Evolutionary conservation across 2,888 invertebrate genomes (phyloP), one percentile per base, ranked within the genome.

Genomic region (Lydus trimaculatus): DNA sequence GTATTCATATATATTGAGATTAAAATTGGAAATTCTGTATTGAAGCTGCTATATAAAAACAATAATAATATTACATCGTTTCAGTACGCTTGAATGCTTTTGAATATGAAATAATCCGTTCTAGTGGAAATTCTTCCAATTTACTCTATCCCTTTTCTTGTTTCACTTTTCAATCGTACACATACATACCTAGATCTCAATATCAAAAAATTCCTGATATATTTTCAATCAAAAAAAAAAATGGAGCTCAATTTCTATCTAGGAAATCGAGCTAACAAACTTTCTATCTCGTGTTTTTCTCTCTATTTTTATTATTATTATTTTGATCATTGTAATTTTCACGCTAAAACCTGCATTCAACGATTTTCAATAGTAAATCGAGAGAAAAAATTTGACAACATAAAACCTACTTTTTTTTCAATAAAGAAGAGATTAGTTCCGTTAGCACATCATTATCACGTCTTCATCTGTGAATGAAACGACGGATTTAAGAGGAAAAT

Each of bases 31-130:
- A 56, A 56, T 56, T 56, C 9, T 48, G 48, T 48, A 25, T 25
- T n/a, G n/a, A n/a, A 48, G 48, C 48, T 20, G 48, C 48, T 15
- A 8, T 56, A 28, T 56, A 56, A 56, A 56, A 56, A 56, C 56
- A 56, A 56, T 56, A 56, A 56, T 56, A 56, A 56, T n/a, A 15
- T 25, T 56, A 56, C 56, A 56, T 28, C 56, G 56, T 56, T 56
- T 11, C 56, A n/a, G 6, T 15, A 56, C 25, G 56, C 28, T 56
- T 28, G 25, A 25, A 28, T 56, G n/a, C 56, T 56, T 56, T 0
- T 25, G 56, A 56, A 56, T 56, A 56, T 56, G 56, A 56, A 56
- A 56, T 56, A 56, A 56, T 56, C 56, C 56, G 28, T 15, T 25
- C 25, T 56, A 56, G 56, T 28, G 56, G 56, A 56, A 56, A 56